These are phyloP conservation scores for Drosophila pseudotakahashii DNA, from an alignment of 2,888 invertebrate genomes.

Conservation along the genomic window DNA sequence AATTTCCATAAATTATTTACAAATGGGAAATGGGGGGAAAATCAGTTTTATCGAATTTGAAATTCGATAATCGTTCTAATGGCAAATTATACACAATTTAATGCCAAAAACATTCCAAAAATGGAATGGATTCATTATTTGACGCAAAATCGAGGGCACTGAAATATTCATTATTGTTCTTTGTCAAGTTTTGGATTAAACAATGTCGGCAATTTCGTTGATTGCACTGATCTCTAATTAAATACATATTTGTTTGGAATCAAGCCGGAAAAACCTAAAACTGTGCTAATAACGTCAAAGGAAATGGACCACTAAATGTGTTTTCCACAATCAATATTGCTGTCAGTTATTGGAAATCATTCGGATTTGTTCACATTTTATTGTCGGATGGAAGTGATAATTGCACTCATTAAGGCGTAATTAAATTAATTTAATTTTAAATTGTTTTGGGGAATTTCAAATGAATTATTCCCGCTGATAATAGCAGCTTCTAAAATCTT, in stretches of 20 bases:
- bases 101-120: constrained; percentile 54
- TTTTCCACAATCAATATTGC: constrained; percentile 5
- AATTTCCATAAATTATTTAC: constrained; percentile 70
- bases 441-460: too few relatives aligned
- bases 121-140: constrained; percentile 6
- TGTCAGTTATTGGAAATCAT: constrained; percentile 11
- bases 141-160: constrained; percentile 25
- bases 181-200: constrained; percentile 37
- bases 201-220: not conserved
- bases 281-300: constrained; percentile 11
- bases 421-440: constrained; percentile 25
- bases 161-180: constrained; percentile 45
- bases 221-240: not conserved
- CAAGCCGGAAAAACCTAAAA: constrained; percentile 3
- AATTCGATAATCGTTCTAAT: constrained; percentile 64
- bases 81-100: constrained; percentile 72
- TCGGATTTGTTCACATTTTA: constrained; percentile 10
- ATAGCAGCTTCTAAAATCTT: constrained; percentile 8
- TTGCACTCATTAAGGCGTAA: constrained; percentile 22
- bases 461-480: too few relatives aligned
- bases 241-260: not conserved
- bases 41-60: constrained; percentile 35
- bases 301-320: constrained; percentile 5
- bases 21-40: not conserved
- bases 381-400: constrained; percentile 21